Conservation (phyloP, 2,113 vertebrate genomes). For the Rattus norvegicus region DNA sequence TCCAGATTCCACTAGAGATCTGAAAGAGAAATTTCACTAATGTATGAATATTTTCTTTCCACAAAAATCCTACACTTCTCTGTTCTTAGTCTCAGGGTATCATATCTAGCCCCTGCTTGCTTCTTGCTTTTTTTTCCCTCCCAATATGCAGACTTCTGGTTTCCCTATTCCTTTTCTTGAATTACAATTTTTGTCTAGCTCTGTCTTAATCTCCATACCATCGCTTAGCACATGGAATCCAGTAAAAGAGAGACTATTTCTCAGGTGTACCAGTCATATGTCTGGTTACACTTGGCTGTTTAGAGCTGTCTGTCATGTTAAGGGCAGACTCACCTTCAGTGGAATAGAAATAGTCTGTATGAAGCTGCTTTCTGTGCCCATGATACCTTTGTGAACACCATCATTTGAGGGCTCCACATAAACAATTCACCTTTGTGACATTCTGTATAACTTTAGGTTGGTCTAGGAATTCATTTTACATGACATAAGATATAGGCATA, state of each 20-base stretch:
- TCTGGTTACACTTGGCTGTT: background rate
- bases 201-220: background rate
- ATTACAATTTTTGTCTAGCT: background rate
- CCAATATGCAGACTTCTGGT: background rate
- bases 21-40: background rate
- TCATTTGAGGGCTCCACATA: background rate
- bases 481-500: background rate
- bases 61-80: background rate
- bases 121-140: background rate
- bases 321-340: background rate
- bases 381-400: background rate
- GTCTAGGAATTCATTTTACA: background rate
- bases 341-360: background rate
- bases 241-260: background rate
- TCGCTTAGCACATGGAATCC: background rate
- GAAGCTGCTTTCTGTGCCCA: background rate
- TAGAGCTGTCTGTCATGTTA: background rate
- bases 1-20: background rate
- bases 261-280: background rate
- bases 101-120: background rate
- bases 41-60: background rate
- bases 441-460: too few relatives aligned
- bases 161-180: background rate
- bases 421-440: background rate
- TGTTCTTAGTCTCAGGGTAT: background rate